Conservation (phyloP, 2,797 vertebrate species). For the Bradypodion ventrale region DNA sequence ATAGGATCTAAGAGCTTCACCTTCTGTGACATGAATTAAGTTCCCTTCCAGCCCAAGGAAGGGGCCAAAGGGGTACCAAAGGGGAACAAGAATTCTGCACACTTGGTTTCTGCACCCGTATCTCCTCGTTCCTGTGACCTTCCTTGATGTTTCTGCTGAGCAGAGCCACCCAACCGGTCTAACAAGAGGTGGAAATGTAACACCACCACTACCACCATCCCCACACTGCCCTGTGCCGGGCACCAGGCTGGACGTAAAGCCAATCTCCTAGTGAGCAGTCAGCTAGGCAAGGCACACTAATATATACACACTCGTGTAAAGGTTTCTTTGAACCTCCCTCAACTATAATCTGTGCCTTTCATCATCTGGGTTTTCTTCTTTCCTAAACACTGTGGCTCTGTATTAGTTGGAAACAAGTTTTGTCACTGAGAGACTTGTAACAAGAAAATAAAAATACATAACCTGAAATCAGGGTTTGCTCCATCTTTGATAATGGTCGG, state of each 20-base stretch:
- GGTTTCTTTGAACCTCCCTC: neutral
- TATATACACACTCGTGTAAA: too few relatives aligned
- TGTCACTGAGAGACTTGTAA: neutral
- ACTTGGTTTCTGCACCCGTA: neutral
- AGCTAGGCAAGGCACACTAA: neutral
- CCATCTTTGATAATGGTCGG: neutral
- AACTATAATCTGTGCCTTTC: neutral
- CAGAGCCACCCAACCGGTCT: slow-evolving; percentile 22
- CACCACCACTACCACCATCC: neutral
- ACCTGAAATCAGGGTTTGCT: too few relatives aligned
- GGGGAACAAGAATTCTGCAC: neutral
- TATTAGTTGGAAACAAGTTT: neutral
- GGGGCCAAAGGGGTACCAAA: neutral
- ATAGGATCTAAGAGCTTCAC: neutral
- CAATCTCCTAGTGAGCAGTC: neutral
- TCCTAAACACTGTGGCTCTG: neutral
- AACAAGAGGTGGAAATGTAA: slow-evolving; percentile 10
- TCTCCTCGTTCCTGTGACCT: neutral
- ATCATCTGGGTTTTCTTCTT: neutral
- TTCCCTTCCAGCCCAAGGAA: neutral
- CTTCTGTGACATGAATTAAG: neutral
- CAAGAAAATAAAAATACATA: neutral
- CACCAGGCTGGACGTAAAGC: neutral
- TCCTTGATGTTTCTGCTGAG: slow-evolving; percentile 6
- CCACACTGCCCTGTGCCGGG: slow-evolving; percentile 1